A percentile compares a stretch with the other conserved stretches of the same genome.
These are phyloP conservation scores for Borostomias antarcticus DNA, from an alignment of 2,797 vertebrate species.

Conservation along the genomic window DNA sequence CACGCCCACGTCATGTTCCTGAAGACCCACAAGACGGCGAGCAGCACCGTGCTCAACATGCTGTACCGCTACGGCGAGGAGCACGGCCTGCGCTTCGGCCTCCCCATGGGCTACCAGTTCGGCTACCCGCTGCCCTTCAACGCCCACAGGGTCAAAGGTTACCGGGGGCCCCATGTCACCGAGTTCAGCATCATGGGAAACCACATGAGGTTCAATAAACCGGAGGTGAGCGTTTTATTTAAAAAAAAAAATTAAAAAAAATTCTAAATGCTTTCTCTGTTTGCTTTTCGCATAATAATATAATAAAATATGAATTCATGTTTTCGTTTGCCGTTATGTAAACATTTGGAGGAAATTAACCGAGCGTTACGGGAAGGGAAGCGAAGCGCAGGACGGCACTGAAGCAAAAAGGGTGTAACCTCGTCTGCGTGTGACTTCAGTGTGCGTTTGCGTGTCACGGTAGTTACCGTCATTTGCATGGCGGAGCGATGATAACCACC, in stretches of 20 bases:
- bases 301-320: too few species aligned
- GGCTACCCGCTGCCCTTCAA: conserved; percentile 87
- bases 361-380: too few species aligned
- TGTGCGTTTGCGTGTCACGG: too few species aligned
- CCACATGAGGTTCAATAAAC: conserved; percentile 89
- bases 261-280: too few species aligned
- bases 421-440: too few species aligned
- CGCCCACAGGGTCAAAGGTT: conserved; percentile 86
- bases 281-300: neutral
- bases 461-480: too few species aligned
- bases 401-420: too few species aligned
- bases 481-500: too few species aligned
- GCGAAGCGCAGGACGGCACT: too few species aligned
- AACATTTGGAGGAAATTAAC: too few species aligned
- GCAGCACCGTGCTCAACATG: conserved; percentile 91
- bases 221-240: conserved; percentile 84
- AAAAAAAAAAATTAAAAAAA: too few species aligned
- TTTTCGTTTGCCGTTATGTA: too few species aligned
- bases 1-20: conserved; percentile 86
- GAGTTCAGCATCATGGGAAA: conserved; percentile 90
- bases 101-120: conserved; percentile 88
- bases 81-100: conserved; percentile 80
- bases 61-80: conserved; percentile 90
- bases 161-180: conserved; percentile 61
- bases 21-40: conserved; percentile 94